Evolutionary conservation across 2,113 vertebrate species (phyloP).

Genomic region (Tenebrosternarchus preto): DNA sequence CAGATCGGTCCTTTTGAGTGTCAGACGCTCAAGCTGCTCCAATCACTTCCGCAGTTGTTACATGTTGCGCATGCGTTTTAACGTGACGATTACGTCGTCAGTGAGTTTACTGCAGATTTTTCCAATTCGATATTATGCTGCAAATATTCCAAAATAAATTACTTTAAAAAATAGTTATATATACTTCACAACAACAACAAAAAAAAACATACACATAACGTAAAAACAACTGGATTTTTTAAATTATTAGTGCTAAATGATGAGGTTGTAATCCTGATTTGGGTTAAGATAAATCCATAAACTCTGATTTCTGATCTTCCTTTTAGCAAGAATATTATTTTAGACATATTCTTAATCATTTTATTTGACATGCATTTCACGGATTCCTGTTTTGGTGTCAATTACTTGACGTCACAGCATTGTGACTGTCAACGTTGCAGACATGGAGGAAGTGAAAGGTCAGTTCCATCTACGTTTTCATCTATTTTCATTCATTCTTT

Average conservation of each 20-base stretch:
- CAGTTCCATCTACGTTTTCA: constrained; percentile 44
- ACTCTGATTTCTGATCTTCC: neutral
- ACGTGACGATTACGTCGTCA: neutral
- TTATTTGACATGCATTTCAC: neutral
- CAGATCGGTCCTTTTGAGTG: constrained; percentile 38
- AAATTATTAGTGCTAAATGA: neutral
- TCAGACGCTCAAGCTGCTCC: constrained; percentile 31
- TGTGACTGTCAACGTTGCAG: constrained; percentile 54
- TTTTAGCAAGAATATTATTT: neutral
- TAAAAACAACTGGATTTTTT: too few species aligned
- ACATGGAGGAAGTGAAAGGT: constrained; percentile 80
- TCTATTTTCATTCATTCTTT: constrained; percentile 6
- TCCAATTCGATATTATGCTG: neutral
- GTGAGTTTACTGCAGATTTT: neutral
- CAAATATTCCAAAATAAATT: neutral
- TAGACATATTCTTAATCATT: neutral
- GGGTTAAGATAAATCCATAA: neutral
- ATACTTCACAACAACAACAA: neutral
- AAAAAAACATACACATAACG: too few species aligned
- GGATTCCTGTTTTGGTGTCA: neutral
- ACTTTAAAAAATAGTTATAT: neutral
- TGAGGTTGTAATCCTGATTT: neutral
- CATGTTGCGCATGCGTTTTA: constrained; percentile 11
- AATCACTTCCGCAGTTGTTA: constrained; percentile 26
- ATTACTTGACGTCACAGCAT: constrained; percentile 60